Percentiles rank a stretch among this genome's conserved stretches.
Conservation (phyloP, 2,888 invertebrate genomes). For the Anticlea derivata region DNA sequence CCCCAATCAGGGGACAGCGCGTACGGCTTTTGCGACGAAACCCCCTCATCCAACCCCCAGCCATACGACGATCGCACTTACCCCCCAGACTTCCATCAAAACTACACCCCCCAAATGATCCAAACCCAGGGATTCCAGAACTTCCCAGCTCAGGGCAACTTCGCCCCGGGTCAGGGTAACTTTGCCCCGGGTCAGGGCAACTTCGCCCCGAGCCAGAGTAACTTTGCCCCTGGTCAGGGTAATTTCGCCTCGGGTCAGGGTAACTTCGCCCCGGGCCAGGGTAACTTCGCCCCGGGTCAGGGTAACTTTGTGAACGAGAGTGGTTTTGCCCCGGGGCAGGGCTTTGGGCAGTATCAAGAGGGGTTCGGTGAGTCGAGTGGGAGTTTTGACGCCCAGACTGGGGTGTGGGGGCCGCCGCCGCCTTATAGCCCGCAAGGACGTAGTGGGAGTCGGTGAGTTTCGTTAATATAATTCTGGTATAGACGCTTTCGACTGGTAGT, state of each 20-base stretch:
- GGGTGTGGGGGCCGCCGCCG: conserved; percentile 93
- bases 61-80: conserved; percentile 57
- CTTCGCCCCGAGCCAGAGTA: not conserved
- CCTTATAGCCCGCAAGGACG: conserved; percentile 92
- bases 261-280: not conserved
- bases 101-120: conserved; percentile 5
- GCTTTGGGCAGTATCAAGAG: conserved; percentile 58
- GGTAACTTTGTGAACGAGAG: not conserved
- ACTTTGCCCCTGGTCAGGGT: conserved; percentile 33
- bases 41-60: conserved; percentile 40
- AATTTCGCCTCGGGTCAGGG: conserved; percentile 1
- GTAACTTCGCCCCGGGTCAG: conserved; percentile 35
- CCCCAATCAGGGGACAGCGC: conserved; percentile 90
- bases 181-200: conserved; percentile 4
- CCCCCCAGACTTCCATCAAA: conserved; percentile 43
- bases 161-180: conserved; percentile 28
- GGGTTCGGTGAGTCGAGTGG: conserved; percentile 84
- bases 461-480: too few relatives aligned
- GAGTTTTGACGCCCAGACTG: conserved; percentile 84
- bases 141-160: conserved; percentile 40
- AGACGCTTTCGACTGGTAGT: too few relatives aligned
- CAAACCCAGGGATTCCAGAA: conserved; percentile 37
- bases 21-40: conserved; percentile 88
- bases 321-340: not conserved
- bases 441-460: conserved; percentile 60